phyloP scores from a whole-genome alignment of 2,888 invertebrate genomes.

The Drosophila colorata region DNA sequence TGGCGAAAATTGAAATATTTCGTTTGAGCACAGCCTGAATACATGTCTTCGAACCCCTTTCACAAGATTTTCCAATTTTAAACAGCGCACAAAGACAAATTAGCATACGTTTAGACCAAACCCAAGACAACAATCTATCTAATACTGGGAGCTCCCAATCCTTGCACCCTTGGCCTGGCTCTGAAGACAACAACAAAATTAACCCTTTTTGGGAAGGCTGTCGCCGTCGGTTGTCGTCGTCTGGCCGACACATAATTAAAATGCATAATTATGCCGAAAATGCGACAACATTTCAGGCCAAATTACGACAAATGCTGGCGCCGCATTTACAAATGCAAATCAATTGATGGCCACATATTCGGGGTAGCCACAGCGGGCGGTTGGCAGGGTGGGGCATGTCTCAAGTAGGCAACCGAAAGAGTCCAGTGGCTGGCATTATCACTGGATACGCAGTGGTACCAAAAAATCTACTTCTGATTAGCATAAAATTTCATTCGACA shows the following conservation, averaged over 20 bases:
- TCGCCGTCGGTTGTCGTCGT: conserved; percentile 29
- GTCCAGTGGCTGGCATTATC: conserved; percentile 67
- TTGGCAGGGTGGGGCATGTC: conserved; percentile 38
- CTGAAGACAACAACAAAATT: conserved; percentile 51
- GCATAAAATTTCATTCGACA: conserved; percentile 82
- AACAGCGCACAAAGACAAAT: conserved; percentile 73
- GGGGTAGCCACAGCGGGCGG: neutral
- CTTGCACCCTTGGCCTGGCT: neutral
- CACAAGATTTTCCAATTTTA: conserved; percentile 49
- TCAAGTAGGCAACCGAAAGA: conserved; percentile 66
- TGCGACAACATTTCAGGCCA: conserved; percentile 76
- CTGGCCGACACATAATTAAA: conserved; percentile 80
- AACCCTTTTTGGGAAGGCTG: conserved; percentile 67
- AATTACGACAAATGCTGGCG: conserved; percentile 79
- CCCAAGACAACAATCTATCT: conserved; percentile 50
- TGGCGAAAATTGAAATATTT: conserved; percentile 26
- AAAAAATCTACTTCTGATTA: conserved; percentile 81
- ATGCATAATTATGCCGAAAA: conserved; percentile 84
- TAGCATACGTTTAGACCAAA: conserved; percentile 76
- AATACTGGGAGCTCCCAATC: conserved; percentile 21
- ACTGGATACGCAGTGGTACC: conserved; percentile 70
- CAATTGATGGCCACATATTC: conserved; percentile 69
- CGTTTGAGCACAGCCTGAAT: conserved; percentile 12
- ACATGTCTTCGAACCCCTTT: conserved; percentile 2
- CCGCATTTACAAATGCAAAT: conserved; percentile 82